Evolutionary conservation across 2,797 vertebrate genomes (phyloP).

Genomic region (Oophaga sylvatica): DNA sequence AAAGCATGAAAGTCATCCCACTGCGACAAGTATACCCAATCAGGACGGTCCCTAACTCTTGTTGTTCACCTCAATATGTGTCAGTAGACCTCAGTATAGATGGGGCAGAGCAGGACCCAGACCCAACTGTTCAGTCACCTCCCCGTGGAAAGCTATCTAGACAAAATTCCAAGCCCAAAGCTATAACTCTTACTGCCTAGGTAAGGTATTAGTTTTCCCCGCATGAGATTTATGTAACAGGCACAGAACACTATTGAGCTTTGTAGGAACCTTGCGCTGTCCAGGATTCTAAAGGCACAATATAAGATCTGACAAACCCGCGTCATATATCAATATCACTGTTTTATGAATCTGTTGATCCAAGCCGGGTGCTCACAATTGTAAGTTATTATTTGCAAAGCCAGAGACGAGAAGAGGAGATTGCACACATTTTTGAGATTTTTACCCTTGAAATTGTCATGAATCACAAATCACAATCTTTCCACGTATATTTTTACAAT

Average conservation of each 20-base stretch:
- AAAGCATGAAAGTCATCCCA: too few relatives aligned
- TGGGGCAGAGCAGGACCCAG: too few relatives aligned
- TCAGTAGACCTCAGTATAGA: too few relatives aligned
- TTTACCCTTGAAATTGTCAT: background rate
- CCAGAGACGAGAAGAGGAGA: background rate
- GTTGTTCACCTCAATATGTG: too few relatives aligned
- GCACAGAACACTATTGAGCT: background rate
- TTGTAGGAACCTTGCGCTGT: slow-evolving; percentile 17
- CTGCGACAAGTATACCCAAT: too few relatives aligned
- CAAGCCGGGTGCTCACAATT: background rate
- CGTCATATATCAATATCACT: background rate
- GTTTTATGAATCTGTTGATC: background rate
- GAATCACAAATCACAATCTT: background rate
- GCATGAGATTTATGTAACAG: too few relatives aligned
- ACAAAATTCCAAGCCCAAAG: too few relatives aligned
- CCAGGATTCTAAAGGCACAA: slow-evolving; percentile 12
- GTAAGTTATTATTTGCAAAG: background rate
- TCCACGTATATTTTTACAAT: background rate
- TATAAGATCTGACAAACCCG: background rate
- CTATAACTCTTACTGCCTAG: too few relatives aligned
- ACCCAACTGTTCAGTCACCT: too few relatives aligned
- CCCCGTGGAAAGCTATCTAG: too few relatives aligned
- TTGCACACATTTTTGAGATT: background rate
- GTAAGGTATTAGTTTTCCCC: too few relatives aligned
- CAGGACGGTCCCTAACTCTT: too few relatives aligned